A percentile compares a stretch with the other conserved stretches of the same genome.
phyloP scores from a whole-genome alignment of 2,888 invertebrate species.

The Pseudococcus viburni region DNA sequence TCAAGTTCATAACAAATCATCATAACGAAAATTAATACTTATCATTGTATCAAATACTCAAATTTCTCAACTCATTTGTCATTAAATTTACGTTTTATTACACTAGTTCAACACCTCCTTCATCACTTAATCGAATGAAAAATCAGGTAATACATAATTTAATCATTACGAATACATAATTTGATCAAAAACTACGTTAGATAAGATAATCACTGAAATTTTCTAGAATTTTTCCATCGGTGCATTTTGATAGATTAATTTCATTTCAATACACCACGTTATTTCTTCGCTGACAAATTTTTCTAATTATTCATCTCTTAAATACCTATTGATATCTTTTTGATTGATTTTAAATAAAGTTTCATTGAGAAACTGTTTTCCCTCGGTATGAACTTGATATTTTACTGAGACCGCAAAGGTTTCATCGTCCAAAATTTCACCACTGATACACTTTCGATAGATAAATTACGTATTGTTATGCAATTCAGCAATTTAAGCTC shows the following conservation, averaged over 20 bases:
- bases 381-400: no score
- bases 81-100: constrained; percentile 5
- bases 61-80: background rate
- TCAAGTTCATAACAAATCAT: background rate
- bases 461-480: no score
- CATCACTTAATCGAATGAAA: background rate
- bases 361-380: no score
- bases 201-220: background rate
- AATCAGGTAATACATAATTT: background rate
- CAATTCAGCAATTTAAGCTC: no score
- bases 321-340: background rate
- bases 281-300: no score
- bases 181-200: background rate
- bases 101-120: background rate
- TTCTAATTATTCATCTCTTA: no score
- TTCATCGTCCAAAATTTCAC: no score
- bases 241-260: background rate
- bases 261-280: background rate
- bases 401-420: no score
- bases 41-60: constrained; percentile 8
- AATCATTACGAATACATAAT: background rate
- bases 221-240: background rate
- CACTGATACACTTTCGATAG: no score
- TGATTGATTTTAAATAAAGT: no score
- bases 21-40: background rate